Evolutionary conservation across 1,140 invertebrate species (phyloP).

Genomic region (Zeugodacus cucurbitae): DNA sequence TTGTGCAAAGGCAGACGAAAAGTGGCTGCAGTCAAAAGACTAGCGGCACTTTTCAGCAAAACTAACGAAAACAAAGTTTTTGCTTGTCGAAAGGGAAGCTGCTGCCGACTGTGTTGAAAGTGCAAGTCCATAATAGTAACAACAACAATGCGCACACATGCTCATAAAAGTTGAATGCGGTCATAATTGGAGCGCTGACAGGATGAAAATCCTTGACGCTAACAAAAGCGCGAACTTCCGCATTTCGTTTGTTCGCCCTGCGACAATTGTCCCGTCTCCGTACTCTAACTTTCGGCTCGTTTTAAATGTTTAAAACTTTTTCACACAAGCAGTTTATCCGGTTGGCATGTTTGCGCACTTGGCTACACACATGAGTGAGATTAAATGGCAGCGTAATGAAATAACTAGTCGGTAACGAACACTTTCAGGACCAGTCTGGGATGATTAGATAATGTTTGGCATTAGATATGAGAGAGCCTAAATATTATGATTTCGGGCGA

Average conservation of each 20-base stretch:
- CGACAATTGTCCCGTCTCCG: neutral
- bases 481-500: too few relatives aligned
- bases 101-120: neutral
- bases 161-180: neutral
- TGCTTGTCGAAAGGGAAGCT: neutral
- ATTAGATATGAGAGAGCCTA: too few relatives aligned
- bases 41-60: neutral
- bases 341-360: neutral
- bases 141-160: neutral
- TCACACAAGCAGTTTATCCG: neutral
- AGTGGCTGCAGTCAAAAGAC: neutral
- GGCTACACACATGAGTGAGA: neutral
- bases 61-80: slow-evolving; percentile 6
- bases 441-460: too few relatives aligned
- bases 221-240: slow-evolving; percentile 1
- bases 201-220: neutral
- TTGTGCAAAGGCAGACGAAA: neutral
- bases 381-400: too few relatives aligned
- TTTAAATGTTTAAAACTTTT: neutral
- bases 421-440: too few relatives aligned
- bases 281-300: neutral
- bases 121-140: neutral
- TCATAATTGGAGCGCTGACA: slow-evolving; percentile 19
- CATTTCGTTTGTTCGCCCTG: neutral
- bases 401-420: too few relatives aligned